Percentiles rank a stretch among this genome's conserved stretches.
Conservation (phyloP, 1,140 invertebrate genomes). For the Epicauta chinensis region DNA sequence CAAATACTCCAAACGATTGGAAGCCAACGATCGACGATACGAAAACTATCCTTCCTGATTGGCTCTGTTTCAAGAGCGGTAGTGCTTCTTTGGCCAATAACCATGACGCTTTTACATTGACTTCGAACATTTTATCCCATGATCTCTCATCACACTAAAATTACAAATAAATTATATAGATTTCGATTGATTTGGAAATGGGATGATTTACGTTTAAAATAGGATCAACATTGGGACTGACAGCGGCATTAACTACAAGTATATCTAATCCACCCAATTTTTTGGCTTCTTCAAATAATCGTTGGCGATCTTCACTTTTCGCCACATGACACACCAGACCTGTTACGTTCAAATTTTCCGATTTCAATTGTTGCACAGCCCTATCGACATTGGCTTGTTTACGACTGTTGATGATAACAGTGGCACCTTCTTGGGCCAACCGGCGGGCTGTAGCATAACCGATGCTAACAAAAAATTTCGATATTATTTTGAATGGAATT, state of each 20-base stretch:
- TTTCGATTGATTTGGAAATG: neutral
- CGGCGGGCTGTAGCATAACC: conserved; percentile 85
- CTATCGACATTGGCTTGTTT: conserved; percentile 80
- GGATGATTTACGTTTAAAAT: conserved; percentile 66
- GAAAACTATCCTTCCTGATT: conserved; percentile 36
- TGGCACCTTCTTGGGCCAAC: conserved; percentile 83
- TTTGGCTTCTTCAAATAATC: conserved; percentile 59
- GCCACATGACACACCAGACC: conserved; percentile 84
- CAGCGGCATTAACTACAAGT: conserved; percentile 90
- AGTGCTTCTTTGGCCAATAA: conserved; percentile 81
- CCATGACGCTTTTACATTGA: conserved; percentile 89
- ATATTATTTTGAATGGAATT: conserved; percentile 1
- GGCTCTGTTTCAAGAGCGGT: conserved; percentile 72
- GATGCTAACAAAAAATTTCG: conserved; percentile 61
- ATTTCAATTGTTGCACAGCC: conserved; percentile 67
- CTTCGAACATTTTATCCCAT: conserved; percentile 96
- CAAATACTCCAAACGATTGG: conserved; percentile 1
- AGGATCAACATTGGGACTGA: conserved; percentile 75
- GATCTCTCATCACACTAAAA: conserved; percentile 65
- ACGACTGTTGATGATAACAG: conserved; percentile 87
- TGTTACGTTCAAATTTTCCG: conserved; percentile 57
- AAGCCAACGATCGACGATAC: no score
- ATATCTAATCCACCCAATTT: conserved; percentile 90
- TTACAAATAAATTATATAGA: conserved; percentile 18
- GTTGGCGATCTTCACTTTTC: conserved; percentile 68